These are phyloP conservation scores for Himalopsyche tibetana DNA, from an alignment of 2,888 invertebrate genomes.

Conservation along the genomic window DNA sequence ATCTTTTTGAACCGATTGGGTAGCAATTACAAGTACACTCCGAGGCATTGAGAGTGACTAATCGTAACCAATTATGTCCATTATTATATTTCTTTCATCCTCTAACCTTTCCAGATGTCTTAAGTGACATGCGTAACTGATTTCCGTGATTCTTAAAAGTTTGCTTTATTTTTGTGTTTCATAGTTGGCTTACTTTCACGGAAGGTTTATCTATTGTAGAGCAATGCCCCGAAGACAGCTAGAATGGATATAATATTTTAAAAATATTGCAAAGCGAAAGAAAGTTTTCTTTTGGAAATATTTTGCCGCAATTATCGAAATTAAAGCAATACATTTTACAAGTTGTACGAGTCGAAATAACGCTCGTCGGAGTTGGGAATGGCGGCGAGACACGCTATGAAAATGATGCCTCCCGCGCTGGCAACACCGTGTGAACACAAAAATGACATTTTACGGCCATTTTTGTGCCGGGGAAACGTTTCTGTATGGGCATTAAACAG, in stretches of 20 bases:
- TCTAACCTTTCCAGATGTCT: no score
- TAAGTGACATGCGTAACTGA: no score
- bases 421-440: conserved; percentile 9
- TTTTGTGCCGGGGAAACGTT: conserved; percentile 22
- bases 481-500: neutral
- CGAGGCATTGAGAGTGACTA: no score
- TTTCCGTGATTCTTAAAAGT: no score
- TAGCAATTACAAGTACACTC: no score
- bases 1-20: no score
- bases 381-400: conserved; percentile 61
- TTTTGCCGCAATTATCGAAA: conserved; percentile 63
- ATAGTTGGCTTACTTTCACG: no score
- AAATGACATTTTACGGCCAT: conserved; percentile 41
- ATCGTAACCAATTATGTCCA: no score
- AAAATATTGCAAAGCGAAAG: conserved; percentile 6
- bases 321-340: conserved; percentile 60
- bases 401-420: conserved; percentile 50
- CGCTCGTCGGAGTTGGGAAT: conserved; percentile 61
- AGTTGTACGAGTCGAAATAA: conserved; percentile 54
- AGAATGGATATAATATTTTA: neutral
- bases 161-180: no score
- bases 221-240: neutral
- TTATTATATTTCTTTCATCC: no score
- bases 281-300: conserved; percentile 43
- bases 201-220: neutral